Percentiles rank a stretch among this genome's conserved stretches.
Conservation (phyloP, 2,113 vertebrate genomes). For the Symphodus melops region DNA sequence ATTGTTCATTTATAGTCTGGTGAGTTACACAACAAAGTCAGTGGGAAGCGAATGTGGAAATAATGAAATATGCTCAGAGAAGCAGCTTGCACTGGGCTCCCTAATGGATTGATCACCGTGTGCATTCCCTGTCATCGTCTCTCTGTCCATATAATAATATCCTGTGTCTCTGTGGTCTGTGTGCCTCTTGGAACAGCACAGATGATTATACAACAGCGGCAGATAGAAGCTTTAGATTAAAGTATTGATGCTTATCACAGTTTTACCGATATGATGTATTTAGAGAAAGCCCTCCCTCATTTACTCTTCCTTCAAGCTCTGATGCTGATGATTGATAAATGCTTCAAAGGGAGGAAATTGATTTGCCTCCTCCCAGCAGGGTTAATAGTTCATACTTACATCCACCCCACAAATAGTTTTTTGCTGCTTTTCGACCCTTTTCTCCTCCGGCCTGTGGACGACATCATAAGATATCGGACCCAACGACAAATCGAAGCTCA, state of each 20-base stretch:
- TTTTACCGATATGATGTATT: slow-evolving; percentile 58
- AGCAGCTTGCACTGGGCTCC: slow-evolving; percentile 27
- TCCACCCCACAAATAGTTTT: slow-evolving; percentile 31
- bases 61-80: slow-evolving; percentile 55
- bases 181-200: slow-evolving; percentile 43
- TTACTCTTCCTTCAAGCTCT: slow-evolving; percentile 43
- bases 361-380: slow-evolving; percentile 53
- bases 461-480: slow-evolving; percentile 37
- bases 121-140: slow-evolving; percentile 16
- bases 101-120: slow-evolving; percentile 40
- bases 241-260: slow-evolving; percentile 52
- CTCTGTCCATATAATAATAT: slow-evolving; percentile 34
- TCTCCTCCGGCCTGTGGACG: slow-evolving; percentile 18
- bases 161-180: slow-evolving; percentile 34
- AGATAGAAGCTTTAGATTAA: slow-evolving; percentile 58
- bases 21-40: slow-evolving; percentile 36
- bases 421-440: slow-evolving; percentile 27
- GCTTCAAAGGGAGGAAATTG: slow-evolving; percentile 64
- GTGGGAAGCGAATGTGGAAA: slow-evolving; percentile 40
- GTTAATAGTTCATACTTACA: slow-evolving; percentile 60
- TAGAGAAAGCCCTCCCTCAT: slow-evolving; percentile 44
- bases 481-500: slow-evolving; percentile 49
- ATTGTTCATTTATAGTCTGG: slow-evolving; percentile 45
- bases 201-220: slow-evolving; percentile 51
- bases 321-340: slow-evolving; percentile 66